A percentile compares a stretch with the other conserved stretches of the same genome.
phyloP scores from a whole-genome alignment of 2,113 vertebrate genomes.

The Cheilinus undulatus region DNA sequence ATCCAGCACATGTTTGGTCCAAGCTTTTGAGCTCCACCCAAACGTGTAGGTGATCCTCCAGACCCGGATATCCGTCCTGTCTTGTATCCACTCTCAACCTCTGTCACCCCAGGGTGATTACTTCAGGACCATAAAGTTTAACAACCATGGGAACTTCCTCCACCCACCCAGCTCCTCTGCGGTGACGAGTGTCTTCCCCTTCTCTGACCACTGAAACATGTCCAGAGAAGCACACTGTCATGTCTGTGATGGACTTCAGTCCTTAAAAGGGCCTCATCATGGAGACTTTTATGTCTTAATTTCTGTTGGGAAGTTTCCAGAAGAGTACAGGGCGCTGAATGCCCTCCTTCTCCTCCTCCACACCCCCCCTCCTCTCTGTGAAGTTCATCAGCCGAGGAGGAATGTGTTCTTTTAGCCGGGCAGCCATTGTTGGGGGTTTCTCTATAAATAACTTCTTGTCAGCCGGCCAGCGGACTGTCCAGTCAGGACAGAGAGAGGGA shows the following conservation, averaged over 20 bases:
- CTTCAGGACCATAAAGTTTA: conserved; percentile 61
- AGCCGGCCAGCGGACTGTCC: conserved; percentile 43
- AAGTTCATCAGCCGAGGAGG: conserved; percentile 56
- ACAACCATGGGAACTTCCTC: conserved; percentile 69
- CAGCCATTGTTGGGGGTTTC: conserved; percentile 41
- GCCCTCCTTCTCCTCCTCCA: conserved; percentile 3
- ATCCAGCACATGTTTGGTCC: neutral
- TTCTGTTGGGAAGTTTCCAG: conserved; percentile 41
- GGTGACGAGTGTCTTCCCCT: conserved; percentile 6
- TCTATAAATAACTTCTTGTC: conserved; percentile 68
- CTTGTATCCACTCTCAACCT: conserved; percentile 21
- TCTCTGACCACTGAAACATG: conserved; percentile 44
- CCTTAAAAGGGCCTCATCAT: conserved; percentile 58
- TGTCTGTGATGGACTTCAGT: conserved; percentile 9
- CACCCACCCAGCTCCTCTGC: conserved; percentile 24
- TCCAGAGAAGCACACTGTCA: conserved; percentile 39
- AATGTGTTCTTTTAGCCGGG: conserved; percentile 50
- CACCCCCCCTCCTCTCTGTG: neutral
- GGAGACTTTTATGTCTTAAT: conserved; percentile 25
- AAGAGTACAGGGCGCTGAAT: conserved; percentile 28
- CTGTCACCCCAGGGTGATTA: conserved; percentile 42
- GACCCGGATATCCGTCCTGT: conserved; percentile 31
- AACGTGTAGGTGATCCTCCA: conserved; percentile 11
- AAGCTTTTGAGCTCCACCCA: conserved; percentile 5
- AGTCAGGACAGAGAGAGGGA: conserved; percentile 7